Evolutionary conservation across 2,888 invertebrate species (phyloP).

Genomic region (Ophioninae sp.): DNA sequence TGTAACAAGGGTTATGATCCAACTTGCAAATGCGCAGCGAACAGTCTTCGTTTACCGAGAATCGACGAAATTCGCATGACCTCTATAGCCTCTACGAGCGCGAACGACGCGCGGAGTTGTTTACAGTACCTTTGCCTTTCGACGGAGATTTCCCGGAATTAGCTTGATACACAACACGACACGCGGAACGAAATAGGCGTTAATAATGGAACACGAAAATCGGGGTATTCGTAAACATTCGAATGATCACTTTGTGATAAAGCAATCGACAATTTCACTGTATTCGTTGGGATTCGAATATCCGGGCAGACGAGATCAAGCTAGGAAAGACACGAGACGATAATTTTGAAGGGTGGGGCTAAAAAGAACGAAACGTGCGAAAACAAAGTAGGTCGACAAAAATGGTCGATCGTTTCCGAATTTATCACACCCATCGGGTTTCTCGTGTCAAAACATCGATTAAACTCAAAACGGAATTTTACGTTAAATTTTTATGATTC

Average conservation of each 20-base stretch:
- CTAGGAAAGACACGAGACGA: not conserved
- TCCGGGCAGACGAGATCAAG: not conserved
- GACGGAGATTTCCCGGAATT: not conserved
- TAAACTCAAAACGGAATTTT: not conserved
- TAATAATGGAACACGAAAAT: not conserved
- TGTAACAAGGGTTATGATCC: constrained; percentile 34
- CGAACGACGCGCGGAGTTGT: not conserved
- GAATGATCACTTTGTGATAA: not conserved
- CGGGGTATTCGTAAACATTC: not conserved
- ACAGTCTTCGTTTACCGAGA: constrained; percentile 12
- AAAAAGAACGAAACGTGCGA: not conserved
- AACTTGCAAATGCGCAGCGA: constrained; percentile 12
- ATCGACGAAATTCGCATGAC: not conserved
- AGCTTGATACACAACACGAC: not conserved
- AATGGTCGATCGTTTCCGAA: not conserved
- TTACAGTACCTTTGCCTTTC: not conserved
- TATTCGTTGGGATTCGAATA: not conserved
- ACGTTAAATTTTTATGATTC: not conserved
- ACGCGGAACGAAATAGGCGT: not conserved
- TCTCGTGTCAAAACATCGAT: no score
- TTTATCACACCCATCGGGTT: no score
- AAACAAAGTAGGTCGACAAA: not conserved
- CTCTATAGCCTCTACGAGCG: not conserved
- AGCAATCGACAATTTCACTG: not conserved
- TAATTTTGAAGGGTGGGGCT: not conserved